Conservation (phyloP, 2,888 invertebrate genomes). For the Limulus polyphemus region DNA sequence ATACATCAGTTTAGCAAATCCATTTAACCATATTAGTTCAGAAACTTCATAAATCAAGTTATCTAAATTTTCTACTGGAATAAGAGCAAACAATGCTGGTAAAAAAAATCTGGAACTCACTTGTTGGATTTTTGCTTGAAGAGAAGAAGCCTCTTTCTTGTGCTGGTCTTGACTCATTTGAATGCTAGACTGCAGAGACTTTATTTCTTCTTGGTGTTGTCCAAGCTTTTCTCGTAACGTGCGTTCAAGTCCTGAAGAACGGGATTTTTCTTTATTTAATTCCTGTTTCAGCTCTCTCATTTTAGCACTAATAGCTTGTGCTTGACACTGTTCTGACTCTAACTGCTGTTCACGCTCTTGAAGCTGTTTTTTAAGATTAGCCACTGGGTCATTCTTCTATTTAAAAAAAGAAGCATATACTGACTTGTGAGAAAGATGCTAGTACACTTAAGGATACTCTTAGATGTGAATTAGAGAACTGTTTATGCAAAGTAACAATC, state of each 20-base stretch:
- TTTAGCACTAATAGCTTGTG: constrained; percentile 60
- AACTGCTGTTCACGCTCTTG: constrained; percentile 55
- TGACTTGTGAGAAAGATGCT: no score
- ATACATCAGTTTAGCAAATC: no score
- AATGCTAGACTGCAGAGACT: constrained; percentile 48
- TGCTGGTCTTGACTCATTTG: constrained; percentile 47
- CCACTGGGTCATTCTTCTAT: constrained; percentile 54
- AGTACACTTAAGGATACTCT: no score
- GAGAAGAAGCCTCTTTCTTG: constrained; percentile 48
- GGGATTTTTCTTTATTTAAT: constrained; percentile 53
- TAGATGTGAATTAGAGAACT: no score
- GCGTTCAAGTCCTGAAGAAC: constrained; percentile 43
- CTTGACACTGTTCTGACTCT: constrained; percentile 37
- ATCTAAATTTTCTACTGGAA: no score
- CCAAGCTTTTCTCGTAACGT: constrained; percentile 47
- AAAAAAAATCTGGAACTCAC: neutral
- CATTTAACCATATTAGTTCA: no score
- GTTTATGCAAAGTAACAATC: no score
- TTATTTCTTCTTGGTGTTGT: constrained; percentile 47
- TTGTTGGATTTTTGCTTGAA: constrained; percentile 36
- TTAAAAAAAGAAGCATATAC: constrained; percentile 42
- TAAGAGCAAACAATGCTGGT: no score
- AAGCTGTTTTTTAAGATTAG: constrained; percentile 54
- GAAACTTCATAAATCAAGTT: no score
- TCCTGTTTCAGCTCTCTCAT: constrained; percentile 61